Base-by-base conservation (phyloP, 2,888 invertebrate genomes). In the Ichneumon xanthorius region DNA sequence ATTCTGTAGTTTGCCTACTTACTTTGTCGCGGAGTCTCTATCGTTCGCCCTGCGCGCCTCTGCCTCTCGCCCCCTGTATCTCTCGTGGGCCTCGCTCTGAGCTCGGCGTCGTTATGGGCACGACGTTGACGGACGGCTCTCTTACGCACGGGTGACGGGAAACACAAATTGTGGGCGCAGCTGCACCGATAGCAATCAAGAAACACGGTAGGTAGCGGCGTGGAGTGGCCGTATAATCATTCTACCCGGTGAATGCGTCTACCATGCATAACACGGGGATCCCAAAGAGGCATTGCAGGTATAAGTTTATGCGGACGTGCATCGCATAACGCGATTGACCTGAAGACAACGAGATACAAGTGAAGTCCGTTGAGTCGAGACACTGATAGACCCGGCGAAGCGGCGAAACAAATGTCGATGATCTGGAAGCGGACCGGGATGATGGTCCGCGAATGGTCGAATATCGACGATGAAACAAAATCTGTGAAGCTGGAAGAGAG, bases 81-180 rank as follows among this genome's bases (percentile, higher is more conserved):
- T 63, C 61, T 61, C 67, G 65, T 67, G 53, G 79, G 58, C 75
- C 68, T 84, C 77, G 77, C 82, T 78, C 78, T 82, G 65, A 67
- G 72, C 80, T 77, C 84, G 72, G 86, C 87, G 85, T 88, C 89
- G 89, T 89, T 91, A 91, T 89, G 90, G 88, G 87, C 88, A 85
- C 89, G 92, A 93, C 93, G 91, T 92, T 93, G 93, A 93, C 92
- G 91, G 92, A 92, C 92, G 92, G 92, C 91, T 93, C 92, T 92
- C 92, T 93, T 92, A 92, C 91, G 89, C 90, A 89, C 88, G 88
- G 87, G 84, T 87, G 90, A 91, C 91, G 89, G 90, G 89, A 88
- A 91, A 90, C 91, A 90, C 90, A 90, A 91, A 91, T 90, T 91
- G 91, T 90, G 92, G 92, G 92, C 91, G 93, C 93, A 93, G 93